Percentiles rank a stretch among this genome's conserved stretches.
Evolutionary conservation across 2,888 invertebrate genomes (phyloP).

Genomic region (Myopa testacea): DNA sequence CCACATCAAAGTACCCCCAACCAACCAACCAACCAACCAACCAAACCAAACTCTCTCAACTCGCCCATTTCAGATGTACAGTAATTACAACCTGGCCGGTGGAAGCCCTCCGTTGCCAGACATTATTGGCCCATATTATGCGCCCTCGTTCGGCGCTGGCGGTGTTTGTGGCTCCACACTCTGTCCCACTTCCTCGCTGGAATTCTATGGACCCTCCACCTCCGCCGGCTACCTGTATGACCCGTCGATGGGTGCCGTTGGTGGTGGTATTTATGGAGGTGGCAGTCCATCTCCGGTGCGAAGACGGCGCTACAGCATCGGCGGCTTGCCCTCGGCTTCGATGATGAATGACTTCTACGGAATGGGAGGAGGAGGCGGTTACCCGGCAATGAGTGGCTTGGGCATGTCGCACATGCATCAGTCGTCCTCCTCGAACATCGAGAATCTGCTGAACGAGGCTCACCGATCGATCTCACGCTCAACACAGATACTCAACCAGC

Average conservation of each 20-base stretch:
- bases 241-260: conserved; percentile 51
- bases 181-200: conserved; percentile 52
- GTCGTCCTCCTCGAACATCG: conserved; percentile 66
- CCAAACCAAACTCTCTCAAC: conserved; percentile 57
- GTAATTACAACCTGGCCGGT: conserved; percentile 64
- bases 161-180: conserved; percentile 44
- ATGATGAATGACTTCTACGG: conserved; percentile 67
- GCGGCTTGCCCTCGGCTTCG: conserved; percentile 67
- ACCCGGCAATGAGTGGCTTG: conserved; percentile 25
- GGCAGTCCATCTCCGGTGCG: conserved; percentile 63
- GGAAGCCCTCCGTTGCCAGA: conserved; percentile 68
- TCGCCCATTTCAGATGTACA: conserved; percentile 70
- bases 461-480: conserved; percentile 69
- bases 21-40: conserved; percentile 41
- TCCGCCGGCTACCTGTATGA: conserved; percentile 61
- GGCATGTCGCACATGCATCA: conserved; percentile 56
- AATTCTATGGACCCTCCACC: conserved; percentile 60
- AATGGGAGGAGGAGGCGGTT: conserved; percentile 53
- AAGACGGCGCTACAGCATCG: conserved; percentile 67
- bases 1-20: conserved; percentile 30
- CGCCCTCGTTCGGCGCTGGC: conserved; percentile 46
- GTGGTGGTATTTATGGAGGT: conserved; percentile 48
- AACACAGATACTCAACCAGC: conserved; percentile 67
- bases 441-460: conserved; percentile 68
- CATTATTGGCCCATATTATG: conserved; percentile 67